Conservation (phyloP, 2,888 invertebrate species). For the Diarsia mendica region DNA sequence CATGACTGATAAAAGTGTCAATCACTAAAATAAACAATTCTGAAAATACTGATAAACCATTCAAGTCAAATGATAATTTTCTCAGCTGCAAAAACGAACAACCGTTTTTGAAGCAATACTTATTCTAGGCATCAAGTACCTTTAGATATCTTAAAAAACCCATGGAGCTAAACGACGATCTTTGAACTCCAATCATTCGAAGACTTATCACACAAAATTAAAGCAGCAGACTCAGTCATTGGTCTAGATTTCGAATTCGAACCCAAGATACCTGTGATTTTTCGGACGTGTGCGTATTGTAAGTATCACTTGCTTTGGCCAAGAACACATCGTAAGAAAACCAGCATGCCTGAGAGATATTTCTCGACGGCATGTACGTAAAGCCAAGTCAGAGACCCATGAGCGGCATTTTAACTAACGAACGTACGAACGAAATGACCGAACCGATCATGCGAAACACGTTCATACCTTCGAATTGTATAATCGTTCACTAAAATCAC, state of each 20-base stretch:
- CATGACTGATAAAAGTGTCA: conserved; percentile 19
- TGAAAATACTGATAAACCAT: background rate
- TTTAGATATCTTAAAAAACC: background rate
- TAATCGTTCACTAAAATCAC: conserved; percentile 62
- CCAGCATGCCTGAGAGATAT: no score
- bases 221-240: no score
- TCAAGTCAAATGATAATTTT: background rate
- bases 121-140: background rate
- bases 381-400: no score
- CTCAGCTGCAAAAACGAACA: background rate
- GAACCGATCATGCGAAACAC: conserved; percentile 58
- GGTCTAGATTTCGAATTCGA: no score
- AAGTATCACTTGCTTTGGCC: no score
- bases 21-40: conserved; percentile 13
- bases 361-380: no score
- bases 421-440: conserved; percentile 30
- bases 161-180: background rate
- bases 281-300: no score
- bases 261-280: no score
- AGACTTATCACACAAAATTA: background rate
- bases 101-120: background rate
- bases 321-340: no score
- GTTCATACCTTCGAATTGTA: conserved; percentile 47
- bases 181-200: background rate
- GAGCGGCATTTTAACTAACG: background rate